phyloP scores from a whole-genome alignment of 2,888 invertebrate genomes.

The Colletes collaris region DNA sequence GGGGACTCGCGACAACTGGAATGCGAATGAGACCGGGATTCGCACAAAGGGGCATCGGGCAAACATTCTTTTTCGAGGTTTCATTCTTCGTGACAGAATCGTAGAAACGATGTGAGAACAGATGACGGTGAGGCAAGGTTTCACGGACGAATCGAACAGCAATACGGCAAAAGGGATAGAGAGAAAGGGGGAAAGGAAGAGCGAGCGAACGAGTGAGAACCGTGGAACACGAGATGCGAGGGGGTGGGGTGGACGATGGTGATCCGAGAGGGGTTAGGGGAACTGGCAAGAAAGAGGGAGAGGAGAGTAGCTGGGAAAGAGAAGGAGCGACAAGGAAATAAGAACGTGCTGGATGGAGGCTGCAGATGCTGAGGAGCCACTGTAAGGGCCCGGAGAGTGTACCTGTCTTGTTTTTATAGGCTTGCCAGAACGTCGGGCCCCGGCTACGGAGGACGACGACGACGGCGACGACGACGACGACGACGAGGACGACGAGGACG shows the following conservation, averaged over 20 bases:
- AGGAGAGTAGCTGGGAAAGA: conserved; percentile 49
- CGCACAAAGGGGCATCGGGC: conserved; percentile 66
- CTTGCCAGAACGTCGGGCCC: conserved; percentile 79
- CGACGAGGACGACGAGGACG: conserved; percentile 61
- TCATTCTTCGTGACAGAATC: conserved; percentile 70
- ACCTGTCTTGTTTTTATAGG: conserved; percentile 83
- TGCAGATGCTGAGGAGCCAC: conserved; percentile 81
- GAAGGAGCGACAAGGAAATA: conserved; percentile 63
- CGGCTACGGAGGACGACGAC: conserved; percentile 70
- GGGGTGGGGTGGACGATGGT: conserved; percentile 24
- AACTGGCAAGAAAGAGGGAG: too few species aligned
- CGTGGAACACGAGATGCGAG: conserved; percentile 18
- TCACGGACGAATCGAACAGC: conserved; percentile 69
- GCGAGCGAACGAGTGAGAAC: conserved; percentile 7
- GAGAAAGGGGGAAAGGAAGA: conserved; percentile 6
- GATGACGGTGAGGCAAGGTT: conserved; percentile 69
- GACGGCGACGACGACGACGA: conserved; percentile 53
- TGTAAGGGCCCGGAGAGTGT: conserved; percentile 82
- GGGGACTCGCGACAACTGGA: conserved; percentile 56
- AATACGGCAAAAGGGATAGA: conserved; percentile 48
- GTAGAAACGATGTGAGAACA: conserved; percentile 72
- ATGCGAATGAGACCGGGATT: conserved; percentile 65
- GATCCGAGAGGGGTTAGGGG: background rate
- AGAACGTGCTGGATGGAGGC: conserved; percentile 75
- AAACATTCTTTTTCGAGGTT: conserved; percentile 69